A percentile compares a stretch with the other conserved stretches of the same genome.
These are phyloP conservation scores for Takifugu flavidus DNA, from an alignment of 2,113 vertebrate species.

Conservation along the genomic window DNA sequence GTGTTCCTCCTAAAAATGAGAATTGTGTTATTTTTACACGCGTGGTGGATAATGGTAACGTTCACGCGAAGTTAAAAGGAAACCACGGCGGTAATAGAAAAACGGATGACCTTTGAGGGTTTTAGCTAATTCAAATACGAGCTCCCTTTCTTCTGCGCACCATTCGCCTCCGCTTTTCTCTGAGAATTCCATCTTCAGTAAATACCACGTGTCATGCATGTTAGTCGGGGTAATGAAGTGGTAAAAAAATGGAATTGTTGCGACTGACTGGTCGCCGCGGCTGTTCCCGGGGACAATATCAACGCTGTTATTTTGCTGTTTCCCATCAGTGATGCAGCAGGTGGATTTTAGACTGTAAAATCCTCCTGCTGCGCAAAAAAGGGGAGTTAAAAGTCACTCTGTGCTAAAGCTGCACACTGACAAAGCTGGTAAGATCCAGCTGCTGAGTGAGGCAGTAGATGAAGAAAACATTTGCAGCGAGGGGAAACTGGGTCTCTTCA, in stretches of 20 bases:
- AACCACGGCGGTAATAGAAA: slow-evolving; percentile 43
- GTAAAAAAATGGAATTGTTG: slow-evolving; percentile 61
- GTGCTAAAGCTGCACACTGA: no score
- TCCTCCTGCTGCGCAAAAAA: no score
- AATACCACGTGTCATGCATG: slow-evolving; percentile 71
- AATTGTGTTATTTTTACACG: slow-evolving; percentile 52
- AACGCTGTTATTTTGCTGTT: not conserved
- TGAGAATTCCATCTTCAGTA: slow-evolving; percentile 64
- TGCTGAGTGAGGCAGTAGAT: not conserved
- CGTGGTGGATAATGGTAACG: slow-evolving; percentile 28
- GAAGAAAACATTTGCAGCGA: no score
- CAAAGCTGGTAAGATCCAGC: no score
- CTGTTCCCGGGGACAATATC: slow-evolving; percentile 30
- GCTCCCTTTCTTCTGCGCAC: slow-evolving; percentile 38
- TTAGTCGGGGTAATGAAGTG: slow-evolving; percentile 76
- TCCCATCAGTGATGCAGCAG: not conserved
- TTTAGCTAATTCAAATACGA: slow-evolving; percentile 65
- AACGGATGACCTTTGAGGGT: slow-evolving; percentile 38
- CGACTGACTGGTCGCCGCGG: slow-evolving; percentile 48
- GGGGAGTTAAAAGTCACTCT: no score
- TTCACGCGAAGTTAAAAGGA: slow-evolving; percentile 50
- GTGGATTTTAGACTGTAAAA: no score
- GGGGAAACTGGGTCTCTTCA: no score
- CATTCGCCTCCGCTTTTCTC: slow-evolving; percentile 55
- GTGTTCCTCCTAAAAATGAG: slow-evolving; percentile 55